phyloP scores from a whole-genome alignment of 1,140 invertebrate species.

The Polypedilum pembai region DNA sequence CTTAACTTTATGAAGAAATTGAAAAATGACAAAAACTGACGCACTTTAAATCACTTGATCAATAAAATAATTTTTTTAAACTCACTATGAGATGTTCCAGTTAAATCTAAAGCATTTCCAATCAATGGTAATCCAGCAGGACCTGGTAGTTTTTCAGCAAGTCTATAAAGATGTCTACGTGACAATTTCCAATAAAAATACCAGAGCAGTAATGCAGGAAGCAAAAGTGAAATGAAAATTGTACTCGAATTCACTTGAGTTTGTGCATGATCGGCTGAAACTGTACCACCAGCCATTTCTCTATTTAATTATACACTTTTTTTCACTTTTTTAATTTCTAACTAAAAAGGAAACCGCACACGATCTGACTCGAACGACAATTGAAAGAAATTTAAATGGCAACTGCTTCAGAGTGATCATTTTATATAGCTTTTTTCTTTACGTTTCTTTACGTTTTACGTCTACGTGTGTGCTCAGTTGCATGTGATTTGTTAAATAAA shows the following conservation, averaged over 20 bases:
- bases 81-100: slow-evolving; percentile 56
- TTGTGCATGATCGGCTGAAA: background rate
- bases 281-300: slow-evolving; percentile 3
- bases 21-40: too few relatives aligned
- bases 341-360: too few relatives aligned
- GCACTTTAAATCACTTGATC: too few relatives aligned
- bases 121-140: slow-evolving; percentile 58
- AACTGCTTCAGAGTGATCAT: background rate
- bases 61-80: too few relatives aligned
- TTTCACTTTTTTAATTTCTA: too few relatives aligned
- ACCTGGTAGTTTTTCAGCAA: slow-evolving; percentile 62
- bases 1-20: too few relatives aligned
- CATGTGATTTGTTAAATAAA: too few relatives aligned
- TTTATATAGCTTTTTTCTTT: slow-evolving; percentile 21
- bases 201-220: slow-evolving; percentile 59
- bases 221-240: slow-evolving; percentile 59
- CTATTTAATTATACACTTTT: too few relatives aligned
- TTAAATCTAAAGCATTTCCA: slow-evolving; percentile 62
- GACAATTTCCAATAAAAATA: slow-evolving; percentile 66
- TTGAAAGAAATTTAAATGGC: slow-evolving; percentile 23
- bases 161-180: slow-evolving; percentile 56
- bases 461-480: too few relatives aligned
- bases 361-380: slow-evolving; percentile 23
- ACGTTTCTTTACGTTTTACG: too few relatives aligned
- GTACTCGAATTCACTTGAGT: slow-evolving; percentile 47